Percentiles rank a stretch among this genome's conserved stretches.
Conservation (phyloP, 37 sponge, comb jelly and placozoan genomes). For the Tethya wilhelma region DNA sequence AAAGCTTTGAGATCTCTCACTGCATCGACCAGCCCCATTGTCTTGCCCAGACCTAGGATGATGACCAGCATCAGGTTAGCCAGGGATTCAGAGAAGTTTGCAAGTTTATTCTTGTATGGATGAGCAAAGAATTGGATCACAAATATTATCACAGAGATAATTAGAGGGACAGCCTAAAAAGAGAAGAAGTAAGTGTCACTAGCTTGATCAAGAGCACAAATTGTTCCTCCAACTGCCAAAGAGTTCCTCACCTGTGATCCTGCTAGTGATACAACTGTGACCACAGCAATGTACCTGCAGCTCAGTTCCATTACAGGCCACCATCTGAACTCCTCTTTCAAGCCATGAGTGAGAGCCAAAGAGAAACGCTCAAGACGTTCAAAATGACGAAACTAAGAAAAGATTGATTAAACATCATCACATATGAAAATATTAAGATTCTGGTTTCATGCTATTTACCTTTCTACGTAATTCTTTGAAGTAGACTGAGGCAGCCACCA, state of each 20-base stretch:
- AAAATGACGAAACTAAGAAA: neutral
- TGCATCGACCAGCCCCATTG: neutral
- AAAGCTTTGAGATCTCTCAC: neutral
- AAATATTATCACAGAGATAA: neutral
- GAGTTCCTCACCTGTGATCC: neutral
- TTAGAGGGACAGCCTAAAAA: neutral
- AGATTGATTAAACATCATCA: neutral
- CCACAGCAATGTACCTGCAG: slow-evolving; percentile 11
- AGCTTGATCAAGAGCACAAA: neutral
- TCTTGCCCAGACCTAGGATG: slow-evolving; percentile 25
- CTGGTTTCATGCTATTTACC: neutral
- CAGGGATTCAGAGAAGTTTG: slow-evolving; percentile 15
- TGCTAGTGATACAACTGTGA: neutral
- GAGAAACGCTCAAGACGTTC: slow-evolving; percentile 4
- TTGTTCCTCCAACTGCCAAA: no score
- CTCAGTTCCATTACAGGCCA: slow-evolving; percentile 23
- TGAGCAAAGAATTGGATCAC: neutral
- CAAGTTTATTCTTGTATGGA: slow-evolving; percentile 21
- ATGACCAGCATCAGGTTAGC: neutral
- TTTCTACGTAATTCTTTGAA: slow-evolving; percentile 4
- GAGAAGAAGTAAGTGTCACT: neutral
- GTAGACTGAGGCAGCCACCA: neutral
- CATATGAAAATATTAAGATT: neutral
- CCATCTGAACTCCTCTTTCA: neutral
- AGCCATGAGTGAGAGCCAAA: neutral